A percentile compares a stretch with the other conserved stretches of the same genome.
phyloP scores from a whole-genome alignment of 2,797 vertebrate genomes.

The Girardinus metallicus region DNA sequence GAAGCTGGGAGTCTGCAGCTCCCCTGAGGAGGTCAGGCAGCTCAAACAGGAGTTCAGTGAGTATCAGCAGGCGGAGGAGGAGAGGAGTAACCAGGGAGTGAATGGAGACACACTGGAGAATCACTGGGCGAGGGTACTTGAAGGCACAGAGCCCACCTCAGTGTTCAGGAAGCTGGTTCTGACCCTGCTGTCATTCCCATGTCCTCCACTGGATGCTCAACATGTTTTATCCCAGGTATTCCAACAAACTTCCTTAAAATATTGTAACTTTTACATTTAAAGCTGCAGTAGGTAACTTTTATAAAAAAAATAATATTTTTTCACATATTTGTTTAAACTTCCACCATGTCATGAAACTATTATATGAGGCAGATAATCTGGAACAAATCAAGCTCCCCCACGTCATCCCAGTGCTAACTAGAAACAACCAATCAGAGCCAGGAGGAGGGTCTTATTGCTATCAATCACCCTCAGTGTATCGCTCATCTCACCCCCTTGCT shows the following conservation, averaged over 20 bases:
- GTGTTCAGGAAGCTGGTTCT: constrained; percentile 77
- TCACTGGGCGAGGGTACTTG: constrained; percentile 73
- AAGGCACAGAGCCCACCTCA: constrained; percentile 49
- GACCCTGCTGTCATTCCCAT: constrained; percentile 76
- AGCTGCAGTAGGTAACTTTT: neutral
- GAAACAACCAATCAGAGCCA: too few relatives aligned
- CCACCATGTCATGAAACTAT: too few relatives aligned
- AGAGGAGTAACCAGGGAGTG: constrained; percentile 16
- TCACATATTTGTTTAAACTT: too few relatives aligned
- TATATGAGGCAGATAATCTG: too few relatives aligned
- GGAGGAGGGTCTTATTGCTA: too few relatives aligned
- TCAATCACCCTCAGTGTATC: too few relatives aligned
- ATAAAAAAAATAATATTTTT: too few relatives aligned
- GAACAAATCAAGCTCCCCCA: too few relatives aligned
- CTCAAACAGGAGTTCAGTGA: constrained; percentile 73
- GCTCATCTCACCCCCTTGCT: too few relatives aligned
- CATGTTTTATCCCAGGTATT: constrained; percentile 75
- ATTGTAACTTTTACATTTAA: neutral
- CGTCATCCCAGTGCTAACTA: too few relatives aligned
- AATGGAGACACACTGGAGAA: constrained; percentile 52
- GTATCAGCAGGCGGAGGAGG: constrained; percentile 64
- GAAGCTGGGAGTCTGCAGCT: constrained; percentile 68
- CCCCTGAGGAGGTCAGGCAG: constrained; percentile 51
- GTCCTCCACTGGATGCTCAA: constrained; percentile 70
- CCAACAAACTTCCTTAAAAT: neutral